Evolutionary conservation across 1,140 invertebrate genomes (phyloP), one percentile per base, ranked within the genome.

Genomic region (Chrysoperla carnea): DNA sequence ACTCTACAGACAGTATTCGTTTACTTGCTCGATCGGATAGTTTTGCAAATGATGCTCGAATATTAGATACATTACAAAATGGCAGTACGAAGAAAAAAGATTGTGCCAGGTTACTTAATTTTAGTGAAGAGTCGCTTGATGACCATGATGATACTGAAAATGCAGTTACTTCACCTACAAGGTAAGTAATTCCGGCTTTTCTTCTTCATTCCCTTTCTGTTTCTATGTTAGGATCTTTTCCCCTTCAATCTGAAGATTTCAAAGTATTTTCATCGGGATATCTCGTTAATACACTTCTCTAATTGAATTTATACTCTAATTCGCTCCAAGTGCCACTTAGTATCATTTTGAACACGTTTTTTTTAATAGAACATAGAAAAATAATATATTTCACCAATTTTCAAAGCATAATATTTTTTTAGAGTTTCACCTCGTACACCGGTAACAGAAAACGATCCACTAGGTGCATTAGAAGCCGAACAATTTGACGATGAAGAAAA

Each of bases 391-490:
- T n/a, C n/a, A n/a, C n/a, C n/a, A n/a, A n/a, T n/a, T n/a, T n/a
- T n/a, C n/a, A n/a, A n/a, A n/a, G n/a, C n/a, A n/a, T n/a, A n/a
- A n/a, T n/a, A n/a, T n/a, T 29, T 44, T 50, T 49, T 15, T 51
- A 79, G 77, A 57, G 61, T 76, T 44, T 72, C 72, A 17, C 71
- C 78, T 13, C 67, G 85, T 36, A 88, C 84, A 14, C 81, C 84
- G 2, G 84, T 92, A 1, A 84, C 87, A 2, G 75, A 87, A 56
- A 90, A 90, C 58, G 89, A 93, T 67, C 90, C 90, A 1, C 61
- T 94, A 17, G 90, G 89, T 8, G 84, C 87, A 23, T 66, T 90
- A 35, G 67, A 69, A 50, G 40, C 42, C 29, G 48, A 47, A 41
- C 49, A 50, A 42, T 36, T 45, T 6, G 42, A 35, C 13, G 8